Evolutionary conservation across 2,888 invertebrate species (phyloP).

Genomic region (Onthophagus sagittarius): DNA sequence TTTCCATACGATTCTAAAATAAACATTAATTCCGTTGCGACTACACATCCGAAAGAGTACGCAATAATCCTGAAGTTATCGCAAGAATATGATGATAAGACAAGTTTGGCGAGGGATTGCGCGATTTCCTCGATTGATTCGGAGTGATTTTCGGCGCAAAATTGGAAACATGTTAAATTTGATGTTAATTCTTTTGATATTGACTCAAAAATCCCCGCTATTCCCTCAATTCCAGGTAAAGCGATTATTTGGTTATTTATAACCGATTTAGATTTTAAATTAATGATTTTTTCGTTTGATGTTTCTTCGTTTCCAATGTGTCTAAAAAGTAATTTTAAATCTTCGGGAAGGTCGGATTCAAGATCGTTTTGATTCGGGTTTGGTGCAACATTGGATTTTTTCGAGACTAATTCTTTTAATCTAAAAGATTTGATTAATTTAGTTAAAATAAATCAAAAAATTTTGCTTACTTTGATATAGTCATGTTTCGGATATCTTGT

Average conservation of each 20-base stretch:
- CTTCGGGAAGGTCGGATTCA: constrained; percentile 32
- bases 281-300: constrained; percentile 33
- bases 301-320: constrained; percentile 58
- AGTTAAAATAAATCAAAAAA: not conserved
- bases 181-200: constrained; percentile 53
- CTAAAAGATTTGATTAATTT: not conserved
- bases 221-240: too few species aligned
- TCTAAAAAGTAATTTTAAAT: constrained; percentile 58
- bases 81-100: constrained; percentile 18
- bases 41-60: constrained; percentile 79
- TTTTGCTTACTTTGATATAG: constrained; percentile 59
- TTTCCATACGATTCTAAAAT: constrained; percentile 62
- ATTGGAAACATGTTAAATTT: constrained; percentile 55
- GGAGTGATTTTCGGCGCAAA: constrained; percentile 47
- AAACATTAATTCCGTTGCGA: constrained; percentile 71
- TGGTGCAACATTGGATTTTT: constrained; percentile 4
- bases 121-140: constrained; percentile 54
- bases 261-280: not conserved
- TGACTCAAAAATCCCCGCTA: too few species aligned
- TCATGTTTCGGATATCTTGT: constrained; percentile 78
- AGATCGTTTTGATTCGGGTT: not conserved
- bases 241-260: too few species aligned
- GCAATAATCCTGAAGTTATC: constrained; percentile 68
- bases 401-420: constrained; percentile 24
- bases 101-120: constrained; percentile 53